Conservation (phyloP, 1,140 invertebrate species). For the Mizuhopecten yessoensis region DNA sequence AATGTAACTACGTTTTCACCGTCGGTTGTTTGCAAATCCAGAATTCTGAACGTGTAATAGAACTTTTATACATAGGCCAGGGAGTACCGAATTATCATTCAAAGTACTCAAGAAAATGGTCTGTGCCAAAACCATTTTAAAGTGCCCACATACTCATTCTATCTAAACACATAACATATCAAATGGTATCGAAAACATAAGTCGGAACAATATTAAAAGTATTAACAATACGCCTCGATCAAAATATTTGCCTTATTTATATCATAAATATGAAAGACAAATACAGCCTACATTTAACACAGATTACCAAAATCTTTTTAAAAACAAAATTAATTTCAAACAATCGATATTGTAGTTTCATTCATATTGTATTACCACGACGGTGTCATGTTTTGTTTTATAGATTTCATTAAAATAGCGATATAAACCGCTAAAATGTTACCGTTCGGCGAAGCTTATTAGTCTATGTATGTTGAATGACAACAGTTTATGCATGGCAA, state of each 20-base stretch:
- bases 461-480: background rate
- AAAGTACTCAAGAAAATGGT: slow-evolving; percentile 7
- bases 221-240: background rate
- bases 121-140: slow-evolving; percentile 26
- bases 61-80: background rate
- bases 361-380: background rate
- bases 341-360: background rate
- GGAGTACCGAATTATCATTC: background rate
- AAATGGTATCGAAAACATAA: slow-evolving; percentile 2
- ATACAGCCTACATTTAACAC: background rate
- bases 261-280: background rate
- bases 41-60: too few relatives aligned
- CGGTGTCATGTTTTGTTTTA: background rate
- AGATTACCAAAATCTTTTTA: background rate
- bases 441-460: background rate
- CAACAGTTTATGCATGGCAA: background rate
- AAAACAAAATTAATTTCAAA: background rate
- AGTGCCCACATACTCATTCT: slow-evolving; percentile 1
- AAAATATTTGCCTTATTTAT: background rate
- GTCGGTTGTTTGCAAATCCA: too few relatives aligned
- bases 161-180: slow-evolving; percentile 32
- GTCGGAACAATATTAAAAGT: slow-evolving; percentile 19
- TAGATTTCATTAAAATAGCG: background rate
- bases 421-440: background rate
- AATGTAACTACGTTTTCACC: too few relatives aligned